phyloP scores from a whole-genome alignment of 2,113 vertebrate genomes.

The Hirundichthys speculiger region DNA sequence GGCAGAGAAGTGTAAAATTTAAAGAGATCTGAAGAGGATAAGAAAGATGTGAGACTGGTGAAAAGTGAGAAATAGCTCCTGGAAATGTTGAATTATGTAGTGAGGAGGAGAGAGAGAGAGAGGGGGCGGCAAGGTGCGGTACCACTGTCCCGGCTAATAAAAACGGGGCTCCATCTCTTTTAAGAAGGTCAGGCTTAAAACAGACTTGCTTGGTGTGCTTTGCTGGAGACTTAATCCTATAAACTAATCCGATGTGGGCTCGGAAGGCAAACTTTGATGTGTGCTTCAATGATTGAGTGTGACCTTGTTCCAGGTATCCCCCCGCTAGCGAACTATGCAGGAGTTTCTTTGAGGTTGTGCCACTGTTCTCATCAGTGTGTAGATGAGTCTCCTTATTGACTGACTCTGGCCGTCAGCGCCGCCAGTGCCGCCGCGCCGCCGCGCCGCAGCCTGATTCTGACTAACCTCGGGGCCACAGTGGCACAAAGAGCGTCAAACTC shows the following conservation, averaged over 20 bases:
- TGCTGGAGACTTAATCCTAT: conserved; percentile 68
- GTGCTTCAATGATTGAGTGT: conserved; percentile 67
- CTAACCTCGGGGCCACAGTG: conserved; percentile 42
- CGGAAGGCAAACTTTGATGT: conserved; percentile 76
- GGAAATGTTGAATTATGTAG: conserved; percentile 60
- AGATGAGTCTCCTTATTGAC: conserved; percentile 52
- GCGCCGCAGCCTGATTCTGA: conserved; percentile 47
- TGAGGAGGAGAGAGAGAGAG: conserved; percentile 28
- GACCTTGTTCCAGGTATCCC: conserved; percentile 72
- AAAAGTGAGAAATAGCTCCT: conserved; percentile 45
- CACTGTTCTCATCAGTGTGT: conserved; percentile 53
- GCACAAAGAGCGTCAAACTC: conserved; percentile 39
- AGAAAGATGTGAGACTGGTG: conserved; percentile 26
- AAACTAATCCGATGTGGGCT: conserved; percentile 69
- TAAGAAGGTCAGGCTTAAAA: conserved; percentile 63
- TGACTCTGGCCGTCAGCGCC: conserved; percentile 48
- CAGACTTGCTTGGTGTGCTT: conserved; percentile 44
- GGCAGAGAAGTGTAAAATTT: conserved; percentile 51
- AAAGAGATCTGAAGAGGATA: conserved; percentile 52
- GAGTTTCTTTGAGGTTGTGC: conserved; percentile 64
- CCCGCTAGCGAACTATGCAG: conserved; percentile 43
- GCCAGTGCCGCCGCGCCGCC: conserved; percentile 26
- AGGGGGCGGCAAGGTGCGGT: conserved; percentile 23
- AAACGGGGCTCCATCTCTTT: conserved; percentile 51
- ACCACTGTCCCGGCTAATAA: conserved; percentile 55